Evolutionary conservation across 92 coral and sea anemone species (phyloP), one percentile per base, ranked within the genome.

Genomic region (Parazoanthus atlanticus): DNA sequence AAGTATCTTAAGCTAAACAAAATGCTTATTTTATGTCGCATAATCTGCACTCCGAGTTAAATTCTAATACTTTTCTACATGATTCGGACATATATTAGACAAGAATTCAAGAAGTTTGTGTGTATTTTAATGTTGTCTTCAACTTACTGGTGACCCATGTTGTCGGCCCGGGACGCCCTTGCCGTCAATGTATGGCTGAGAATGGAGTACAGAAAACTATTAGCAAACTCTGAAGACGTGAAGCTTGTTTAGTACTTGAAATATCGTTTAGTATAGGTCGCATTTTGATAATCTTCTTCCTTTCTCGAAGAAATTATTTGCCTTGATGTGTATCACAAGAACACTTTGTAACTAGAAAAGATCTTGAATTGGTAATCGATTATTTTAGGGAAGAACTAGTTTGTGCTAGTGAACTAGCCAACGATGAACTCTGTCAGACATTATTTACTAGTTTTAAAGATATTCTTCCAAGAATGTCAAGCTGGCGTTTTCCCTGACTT

Each of bases 71-170:
- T 34, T 75, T 36, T 75, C 52, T 75, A 8, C 52, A 75, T 38
- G 25, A 38, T 36, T 75, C 26, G 3, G 19, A 73, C 8, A 31
- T 4, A 17, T 74, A 32, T 0, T 74, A 73, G 38, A 36, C 79
- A 23, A 75, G 79, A 75, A 75, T 34, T 32, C 49, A 23, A 16
- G 15, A 19, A 17, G 49, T 75, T 36, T 36, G 46, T 21, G 21
- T 30, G 46, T 33, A 32, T 10, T 38, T 30, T 75, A 10, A 25
- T 61, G 17, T 3, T 36, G 26, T 19, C 79, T 75, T 19, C 46
- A 21, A 38, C 79, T 75, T 75, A 75, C 79, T 75, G 28, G 46
- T 75, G 46, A 75, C 52, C 34, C 47, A 31, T 16, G 78, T 47
- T 74, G 47, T 23, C 78, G 16, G 34, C 25, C 5, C 13, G 76